phyloP scores from a whole-genome alignment of 37 sponge, comb jelly and placozoan genomes.

The Dysidea cf. avara region DNA sequence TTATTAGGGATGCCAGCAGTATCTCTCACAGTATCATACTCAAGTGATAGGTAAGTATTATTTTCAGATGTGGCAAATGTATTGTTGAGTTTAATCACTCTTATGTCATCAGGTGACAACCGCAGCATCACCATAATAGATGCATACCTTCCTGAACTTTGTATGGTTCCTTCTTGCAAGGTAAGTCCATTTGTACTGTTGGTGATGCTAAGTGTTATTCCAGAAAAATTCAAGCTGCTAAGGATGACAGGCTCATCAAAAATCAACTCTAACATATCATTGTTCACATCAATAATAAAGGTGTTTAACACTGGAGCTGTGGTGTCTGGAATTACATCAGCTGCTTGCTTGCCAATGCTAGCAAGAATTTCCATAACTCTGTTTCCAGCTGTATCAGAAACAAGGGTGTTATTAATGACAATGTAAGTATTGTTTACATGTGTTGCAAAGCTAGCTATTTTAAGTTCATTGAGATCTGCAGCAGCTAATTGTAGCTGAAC shows the following conservation, averaged over 20 bases:
- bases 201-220: conserved; percentile 50
- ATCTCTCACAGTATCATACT: conserved; percentile 57
- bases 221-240: conserved; percentile 43
- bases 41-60: conserved; percentile 64
- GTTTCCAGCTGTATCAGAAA: conserved; percentile 63
- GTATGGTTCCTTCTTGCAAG: conserved; percentile 40
- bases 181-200: conserved; percentile 5
- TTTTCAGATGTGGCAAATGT: conserved; percentile 57
- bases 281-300: conserved; percentile 71
- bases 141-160: conserved; percentile 7
- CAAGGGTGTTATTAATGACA: conserved; percentile 25
- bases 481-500: conserved; percentile 33
- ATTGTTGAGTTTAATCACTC: conserved; percentile 52
- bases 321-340: conserved; percentile 40
- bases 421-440: conserved; percentile 55
- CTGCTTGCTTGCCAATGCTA: conserved; percentile 28
- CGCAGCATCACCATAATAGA: conserved; percentile 20
- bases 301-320: conserved; percentile 50
- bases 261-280: conserved; percentile 27
- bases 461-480: conserved; percentile 70
- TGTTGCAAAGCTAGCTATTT: conserved; percentile 61
- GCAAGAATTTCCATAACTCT: conserved; percentile 27
- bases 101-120: conserved; percentile 34
- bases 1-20: conserved; percentile 54
- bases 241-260: conserved; percentile 82